Conservation (phyloP, 2,113 vertebrate species). For the Furnarius figulus region DNA sequence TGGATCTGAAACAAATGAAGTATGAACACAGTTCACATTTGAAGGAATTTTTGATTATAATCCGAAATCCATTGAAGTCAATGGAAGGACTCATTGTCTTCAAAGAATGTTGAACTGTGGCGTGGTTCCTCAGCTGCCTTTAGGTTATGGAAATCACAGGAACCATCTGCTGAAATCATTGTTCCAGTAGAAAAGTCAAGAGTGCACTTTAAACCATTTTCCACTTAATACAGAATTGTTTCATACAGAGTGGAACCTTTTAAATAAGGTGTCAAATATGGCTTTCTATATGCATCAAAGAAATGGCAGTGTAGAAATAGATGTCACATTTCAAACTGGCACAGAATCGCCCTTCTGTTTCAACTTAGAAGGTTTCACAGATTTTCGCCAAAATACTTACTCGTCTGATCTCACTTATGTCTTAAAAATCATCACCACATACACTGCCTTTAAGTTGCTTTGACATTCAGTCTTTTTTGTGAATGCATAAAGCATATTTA, state of each 20-base stretch:
- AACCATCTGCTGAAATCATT: conserved; percentile 29
- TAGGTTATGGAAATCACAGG: not conserved
- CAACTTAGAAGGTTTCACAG: not conserved
- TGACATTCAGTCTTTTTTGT: not conserved
- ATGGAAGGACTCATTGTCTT: not conserved
- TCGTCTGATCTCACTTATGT: not conserved
- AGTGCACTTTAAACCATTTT: not conserved
- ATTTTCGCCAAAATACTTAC: not conserved
- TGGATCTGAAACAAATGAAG: not conserved
- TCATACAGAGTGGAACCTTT: not conserved
- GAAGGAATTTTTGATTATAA: not conserved
- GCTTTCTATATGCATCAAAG: not conserved
- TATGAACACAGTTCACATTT: not conserved
- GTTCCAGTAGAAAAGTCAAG: not conserved
- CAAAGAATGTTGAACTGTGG: not conserved
- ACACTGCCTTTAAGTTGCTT: not conserved
- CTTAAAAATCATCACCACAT: not conserved
- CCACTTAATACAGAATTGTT: not conserved
- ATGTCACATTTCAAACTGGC: not conserved
- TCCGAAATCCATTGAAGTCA: not conserved
- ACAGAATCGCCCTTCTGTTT: not conserved
- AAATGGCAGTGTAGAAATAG: not conserved
- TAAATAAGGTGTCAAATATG: conserved; percentile 20
- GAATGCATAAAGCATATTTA: not conserved
- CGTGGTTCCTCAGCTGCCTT: not conserved